phyloP scores from a whole-genome alignment of 1,140 invertebrate genomes.

The Achatina immaculata region DNA sequence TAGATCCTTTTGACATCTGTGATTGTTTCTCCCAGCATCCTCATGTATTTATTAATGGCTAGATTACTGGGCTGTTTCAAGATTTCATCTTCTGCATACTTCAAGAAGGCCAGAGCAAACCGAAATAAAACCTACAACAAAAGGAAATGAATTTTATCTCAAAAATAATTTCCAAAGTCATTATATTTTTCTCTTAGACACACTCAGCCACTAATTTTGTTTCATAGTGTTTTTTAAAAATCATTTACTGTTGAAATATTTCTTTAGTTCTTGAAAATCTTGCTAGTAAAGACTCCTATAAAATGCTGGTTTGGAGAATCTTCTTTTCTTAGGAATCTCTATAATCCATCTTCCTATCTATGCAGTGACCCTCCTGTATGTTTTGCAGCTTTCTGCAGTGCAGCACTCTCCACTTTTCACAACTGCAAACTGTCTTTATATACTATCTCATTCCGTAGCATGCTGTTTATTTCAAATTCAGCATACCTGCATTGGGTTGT shows the following conservation, averaged over 20 bases:
- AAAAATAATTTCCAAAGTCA: background rate
- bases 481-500: no score
- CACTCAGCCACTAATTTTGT: background rate
- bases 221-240: background rate
- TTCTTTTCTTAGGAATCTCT: no score
- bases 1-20: constrained; percentile 68
- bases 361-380: no score
- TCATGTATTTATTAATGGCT: constrained; percentile 70
- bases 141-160: background rate
- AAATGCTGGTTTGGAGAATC: no score
- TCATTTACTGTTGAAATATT: background rate
- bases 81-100: constrained; percentile 73
- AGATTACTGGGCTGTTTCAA: constrained; percentile 68
- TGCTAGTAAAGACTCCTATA: background rate
- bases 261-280: background rate
- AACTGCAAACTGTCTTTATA: no score
- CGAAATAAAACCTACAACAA: constrained; percentile 73
- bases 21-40: constrained; percentile 69
- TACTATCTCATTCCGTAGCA: no score
- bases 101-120: constrained; percentile 75
- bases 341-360: no score
- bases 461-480: no score
- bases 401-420: no score
- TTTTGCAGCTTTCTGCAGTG: no score
- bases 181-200: constrained; percentile 12